Base-by-base conservation (phyloP, 53 echinoderm and acorn worm species). In the Zoroaster sp. region DNA sequence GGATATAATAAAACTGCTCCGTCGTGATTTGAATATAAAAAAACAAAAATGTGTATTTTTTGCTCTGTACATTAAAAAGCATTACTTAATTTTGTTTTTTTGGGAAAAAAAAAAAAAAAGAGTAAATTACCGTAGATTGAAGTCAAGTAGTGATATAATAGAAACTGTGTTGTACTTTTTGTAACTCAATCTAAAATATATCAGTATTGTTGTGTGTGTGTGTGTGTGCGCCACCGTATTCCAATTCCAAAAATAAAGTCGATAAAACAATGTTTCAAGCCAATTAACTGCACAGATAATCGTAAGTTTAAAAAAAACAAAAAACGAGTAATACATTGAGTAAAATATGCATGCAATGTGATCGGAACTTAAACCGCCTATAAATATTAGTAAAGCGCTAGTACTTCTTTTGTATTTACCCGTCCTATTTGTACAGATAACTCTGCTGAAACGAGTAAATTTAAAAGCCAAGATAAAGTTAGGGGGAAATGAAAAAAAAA, bases 381-480 rank as follows among this genome's bases (percentile, higher is more conserved):
- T 76, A 76, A 47, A 76, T 76, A 76, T 32, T 0, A 75, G 25
- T 44, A 45, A 34, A 69, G 33, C 15, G 51, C 30, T 33, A 79
- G 79, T 79, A 79, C 79, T 63, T 77, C 55, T 54, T 79, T 79
- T 79, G 79, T 79, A 63, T 79, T 55, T 79, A 15, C 54, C 79
- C 79, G 79, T 79, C 79, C 79, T 79, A 35, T 35, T 59, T 79
- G 79, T 79, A 79, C 63, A 59, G 28, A 59, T n/a, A 59, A 8
- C 7, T 59, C 63, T 9, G 63, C 63, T 25, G 63, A 59, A 2
- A 25, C 63, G 28, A 59, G 54, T 54, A 54, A 59, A 28, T 59
- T 10, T 59, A 59, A 9, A 25, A n/a, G n/a, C n/a, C 42, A 73
- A 73, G 41, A 0, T 63, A 40, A 40, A 21, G 39, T 40, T 41